phyloP scores from a whole-genome alignment of 2,888 invertebrate genomes.

The Nomada fucata region DNA sequence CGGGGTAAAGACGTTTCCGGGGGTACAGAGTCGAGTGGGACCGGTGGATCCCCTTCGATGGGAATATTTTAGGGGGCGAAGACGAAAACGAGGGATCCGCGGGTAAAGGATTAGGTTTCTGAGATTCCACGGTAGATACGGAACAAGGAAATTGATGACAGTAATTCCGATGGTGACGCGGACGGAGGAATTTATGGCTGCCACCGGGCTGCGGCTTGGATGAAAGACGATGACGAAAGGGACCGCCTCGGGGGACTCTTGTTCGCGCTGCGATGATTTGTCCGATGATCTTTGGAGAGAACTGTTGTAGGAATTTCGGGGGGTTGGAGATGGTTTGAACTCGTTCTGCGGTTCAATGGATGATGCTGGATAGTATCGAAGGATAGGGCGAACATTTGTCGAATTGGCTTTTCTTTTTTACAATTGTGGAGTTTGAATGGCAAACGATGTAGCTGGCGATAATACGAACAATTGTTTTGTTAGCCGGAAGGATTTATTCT shows the following conservation, averaged over 20 bases:
- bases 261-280: neutral
- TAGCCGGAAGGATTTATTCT: too few species aligned
- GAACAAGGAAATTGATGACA: constrained; percentile 30
- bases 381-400: too few species aligned
- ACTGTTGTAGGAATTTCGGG: neutral
- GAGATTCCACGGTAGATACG: constrained; percentile 7
- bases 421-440: too few species aligned
- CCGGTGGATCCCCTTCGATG: neutral
- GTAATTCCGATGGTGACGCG: constrained; percentile 26
- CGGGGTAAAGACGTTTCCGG: constrained; percentile 30
- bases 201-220: neutral
- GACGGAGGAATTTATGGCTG: neutral
- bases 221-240: constrained; percentile 2
- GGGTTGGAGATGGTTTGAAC: neutral
- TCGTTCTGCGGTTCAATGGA: too few species aligned
- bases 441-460: too few species aligned
- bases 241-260: neutral
- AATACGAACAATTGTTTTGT: too few species aligned
- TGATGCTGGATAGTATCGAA: too few species aligned
- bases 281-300: neutral
- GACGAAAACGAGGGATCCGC: neutral
- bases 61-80: constrained; percentile 11
- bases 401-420: too few species aligned
- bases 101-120: constrained; percentile 14
- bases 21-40: neutral